Conservation (phyloP, 2,888 invertebrate species). For the Tenthredo distinguenda region DNA sequence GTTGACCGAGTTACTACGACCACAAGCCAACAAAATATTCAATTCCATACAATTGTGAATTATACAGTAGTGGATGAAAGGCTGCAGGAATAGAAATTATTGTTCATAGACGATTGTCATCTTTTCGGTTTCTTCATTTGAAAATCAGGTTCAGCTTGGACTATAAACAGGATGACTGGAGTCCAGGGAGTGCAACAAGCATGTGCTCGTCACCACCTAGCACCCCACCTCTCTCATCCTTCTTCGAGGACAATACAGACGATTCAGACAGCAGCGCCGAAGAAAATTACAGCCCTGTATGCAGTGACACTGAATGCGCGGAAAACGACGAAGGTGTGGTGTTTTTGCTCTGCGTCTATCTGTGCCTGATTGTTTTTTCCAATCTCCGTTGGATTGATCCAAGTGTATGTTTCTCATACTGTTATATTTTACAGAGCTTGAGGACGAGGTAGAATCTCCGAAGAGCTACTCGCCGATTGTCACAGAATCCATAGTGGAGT, state of each 20-base stretch:
- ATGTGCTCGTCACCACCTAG: slow-evolving; percentile 78
- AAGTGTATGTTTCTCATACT: slow-evolving; percentile 60
- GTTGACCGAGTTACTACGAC: background rate
- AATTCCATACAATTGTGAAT: background rate
- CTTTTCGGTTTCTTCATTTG: background rate
- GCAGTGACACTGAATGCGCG: slow-evolving; percentile 80
- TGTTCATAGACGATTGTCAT: background rate
- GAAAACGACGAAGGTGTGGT: slow-evolving; percentile 69
- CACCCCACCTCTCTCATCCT: slow-evolving; percentile 71
- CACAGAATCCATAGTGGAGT: slow-evolving; percentile 59
- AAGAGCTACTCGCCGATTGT: slow-evolving; percentile 66
- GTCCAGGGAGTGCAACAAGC: slow-evolving; percentile 80
- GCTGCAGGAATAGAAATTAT: background rate
- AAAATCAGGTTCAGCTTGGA: slow-evolving; percentile 69
- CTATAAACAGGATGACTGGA: slow-evolving; percentile 79
- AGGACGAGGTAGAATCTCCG: slow-evolving; percentile 70
- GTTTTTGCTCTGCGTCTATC: slow-evolving; percentile 4
- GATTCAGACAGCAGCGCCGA: slow-evolving; percentile 59
- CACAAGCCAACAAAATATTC: background rate
- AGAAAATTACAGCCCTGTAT: slow-evolving; percentile 82
- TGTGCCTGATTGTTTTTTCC: slow-evolving; percentile 24
- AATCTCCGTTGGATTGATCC: slow-evolving; percentile 70
- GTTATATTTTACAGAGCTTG: slow-evolving; percentile 50
- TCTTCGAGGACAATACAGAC: slow-evolving; percentile 64
- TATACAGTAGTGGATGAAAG: background rate